Percentiles rank a stretch among this genome's conserved stretches.
These are phyloP conservation scores for Ornithoptera priamus DNA, from an alignment of 2,888 invertebrate genomes.

Conservation along the genomic window DNA sequence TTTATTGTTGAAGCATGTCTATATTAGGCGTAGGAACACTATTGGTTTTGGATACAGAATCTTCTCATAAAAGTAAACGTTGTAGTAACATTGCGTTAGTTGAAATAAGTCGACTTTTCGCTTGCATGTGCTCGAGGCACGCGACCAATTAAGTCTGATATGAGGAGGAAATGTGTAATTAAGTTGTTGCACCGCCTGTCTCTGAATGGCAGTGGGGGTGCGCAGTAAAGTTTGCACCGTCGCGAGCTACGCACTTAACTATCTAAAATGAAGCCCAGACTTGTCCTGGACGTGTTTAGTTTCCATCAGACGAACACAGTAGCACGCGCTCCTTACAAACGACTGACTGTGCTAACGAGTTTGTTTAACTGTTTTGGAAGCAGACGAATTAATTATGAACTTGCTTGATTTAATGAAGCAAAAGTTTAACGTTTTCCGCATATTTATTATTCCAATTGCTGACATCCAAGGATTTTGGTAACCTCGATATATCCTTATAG, in stretches of 20 bases:
- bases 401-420: too few species aligned
- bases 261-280: constrained; percentile 15
- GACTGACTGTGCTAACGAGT: constrained; percentile 6
- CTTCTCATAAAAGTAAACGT: too few species aligned
- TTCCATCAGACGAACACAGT: neutral
- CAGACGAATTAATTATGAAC: constrained; percentile 12
- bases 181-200: constrained; percentile 21
- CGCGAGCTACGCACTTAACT: constrained; percentile 15
- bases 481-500: too few species aligned
- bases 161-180: constrained; percentile 32
- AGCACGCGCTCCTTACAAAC: neutral
- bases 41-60: too few species aligned
- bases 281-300: constrained; percentile 1
- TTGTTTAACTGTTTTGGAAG: neutral
- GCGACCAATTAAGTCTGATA: constrained; percentile 32
- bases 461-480: too few species aligned
- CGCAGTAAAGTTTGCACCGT: neutral
- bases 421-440: too few species aligned
- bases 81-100: neutral
- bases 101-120: neutral
- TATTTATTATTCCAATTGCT: too few species aligned
- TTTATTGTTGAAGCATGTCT: too few species aligned
- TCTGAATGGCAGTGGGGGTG: constrained; percentile 10
- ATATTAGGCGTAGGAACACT: too few species aligned
- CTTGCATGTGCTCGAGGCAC: constrained; percentile 13